Base-by-base conservation (phyloP, 2,797 vertebrate genomes). In the Masticophis lateralis region DNA sequence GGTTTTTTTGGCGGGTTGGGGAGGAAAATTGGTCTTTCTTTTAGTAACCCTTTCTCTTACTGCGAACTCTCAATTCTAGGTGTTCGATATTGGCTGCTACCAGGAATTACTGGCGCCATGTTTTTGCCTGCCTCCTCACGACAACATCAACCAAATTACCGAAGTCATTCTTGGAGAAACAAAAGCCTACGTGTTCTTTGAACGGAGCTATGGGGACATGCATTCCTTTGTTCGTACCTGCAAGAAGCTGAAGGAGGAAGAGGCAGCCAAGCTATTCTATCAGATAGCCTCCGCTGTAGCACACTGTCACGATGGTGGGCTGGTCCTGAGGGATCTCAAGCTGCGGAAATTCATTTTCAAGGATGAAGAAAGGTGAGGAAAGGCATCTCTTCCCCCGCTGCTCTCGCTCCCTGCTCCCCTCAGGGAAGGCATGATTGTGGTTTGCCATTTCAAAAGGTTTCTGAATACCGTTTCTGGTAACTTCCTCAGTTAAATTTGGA, bases 301-400 rank as follows among this genome's bases (percentile, higher is more conserved):
- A 93, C 99, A 99, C 96, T 99, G 99, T 98, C 99, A 99, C 1
- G 98, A 99, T 87, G 99, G 99, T 87, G 98, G 99, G 95, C 98
- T 99, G 97, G 99, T 99, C 97, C 98, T 99, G 95, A 98, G 99
- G 86, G 99, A 99, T 98, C 99, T 99, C 97, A 99, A 99, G 97
- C 98, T 99, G 93, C 98, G 99, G 93, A 99, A 99, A 97, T 99
- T 99, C 95, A 99, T 99, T 98, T 99, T 99, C 97, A 99, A 99
- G 96, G 99, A 99, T 22, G 99, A 99, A 95, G 99, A 99, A 97
- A 99, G 99, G 99, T 99, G 98, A 98, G 98, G 95, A 88, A 94
- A 53, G 51, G 43, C 90, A 18, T 22, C 5, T 92, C 28, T 11
- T 6, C 27, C 63, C 6, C 18, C 4, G 0, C 22, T 12, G 25